Base-by-base conservation (phyloP, 2,797 vertebrate species). In the Trachurus trachurus region DNA sequence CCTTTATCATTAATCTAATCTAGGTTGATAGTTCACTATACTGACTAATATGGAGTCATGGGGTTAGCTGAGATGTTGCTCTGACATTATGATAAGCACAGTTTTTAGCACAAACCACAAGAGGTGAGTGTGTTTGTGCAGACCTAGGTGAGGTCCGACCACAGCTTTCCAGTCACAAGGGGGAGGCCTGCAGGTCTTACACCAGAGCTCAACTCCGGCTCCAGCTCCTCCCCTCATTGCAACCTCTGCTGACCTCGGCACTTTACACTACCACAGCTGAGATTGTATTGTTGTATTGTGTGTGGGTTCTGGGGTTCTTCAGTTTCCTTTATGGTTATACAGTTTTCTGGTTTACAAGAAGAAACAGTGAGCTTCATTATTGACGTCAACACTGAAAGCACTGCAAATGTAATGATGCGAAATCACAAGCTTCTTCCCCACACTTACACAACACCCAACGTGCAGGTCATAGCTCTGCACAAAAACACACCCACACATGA, bases 221-320 rank as follows among this genome's bases (percentile, higher is more conserved):
- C 37, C 69, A 76, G 71, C 70, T 66, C 40, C 61, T 56, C 58
- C 66, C 64, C 64, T 85, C 68, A 72, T 65, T 80, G 61, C 31
- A 63, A 57, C 66, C 42, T 84, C 67, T 67, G 68, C 76, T 82
- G 71, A 87, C 75, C 78, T 83, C 57, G 0, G 61, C 40, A 37
- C 16, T 73, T 65, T 45, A 47, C 44, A 34, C 40, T 6, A 26
- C 76, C 45, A 39, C 52, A 75, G 53, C 75, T 66, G 29, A 58
- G 66, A 26, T 9, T 81, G 22, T 67, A 45, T 57, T 44, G n/a
- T 9, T 81, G 22, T 67, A 45, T 57, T 44, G n/a, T 63, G 13
- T 59, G 37, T 65, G 29, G 71, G 53, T 22, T 49, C 64, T 66
- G 57, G 16, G 5, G 72, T 62, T 76, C n/a, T 63, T 47, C 67